Evolutionary conservation across 2,113 vertebrate genomes (phyloP).

Genomic region (Peromyscus leucopus): DNA sequence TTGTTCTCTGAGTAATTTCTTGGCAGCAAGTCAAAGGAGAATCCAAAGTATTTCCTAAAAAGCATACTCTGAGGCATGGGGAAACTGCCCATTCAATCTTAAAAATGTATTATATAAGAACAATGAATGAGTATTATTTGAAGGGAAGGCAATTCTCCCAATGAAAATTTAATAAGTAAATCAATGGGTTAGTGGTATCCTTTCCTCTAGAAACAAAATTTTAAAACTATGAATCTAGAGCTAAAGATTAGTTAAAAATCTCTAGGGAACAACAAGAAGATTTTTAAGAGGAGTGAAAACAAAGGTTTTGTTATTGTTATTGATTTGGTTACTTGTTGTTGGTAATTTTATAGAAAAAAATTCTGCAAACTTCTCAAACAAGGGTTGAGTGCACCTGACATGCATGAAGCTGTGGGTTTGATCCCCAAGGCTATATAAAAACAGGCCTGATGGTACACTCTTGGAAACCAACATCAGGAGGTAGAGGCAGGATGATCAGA

Average conservation of each 20-base stretch:
- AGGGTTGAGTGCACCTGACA: no score
- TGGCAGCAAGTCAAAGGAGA: neutral
- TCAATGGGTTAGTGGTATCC: neutral
- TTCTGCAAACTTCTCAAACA: conserved; percentile 26
- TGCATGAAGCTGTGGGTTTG: neutral
- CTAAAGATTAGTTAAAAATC: neutral
- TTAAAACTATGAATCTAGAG: neutral
- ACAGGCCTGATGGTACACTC: neutral
- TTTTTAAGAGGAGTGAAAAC: conserved; percentile 24
- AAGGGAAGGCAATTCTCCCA: neutral
- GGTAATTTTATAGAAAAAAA: neutral
- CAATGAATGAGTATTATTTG: neutral
- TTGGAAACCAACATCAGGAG: neutral
- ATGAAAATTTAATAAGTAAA: neutral
- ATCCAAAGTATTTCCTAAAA: neutral
- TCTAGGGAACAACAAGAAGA: conserved; percentile 16
- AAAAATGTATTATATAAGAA: neutral
- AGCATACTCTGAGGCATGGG: neutral
- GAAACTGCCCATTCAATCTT: neutral
- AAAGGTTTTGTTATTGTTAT: neutral
- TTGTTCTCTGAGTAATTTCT: neutral
- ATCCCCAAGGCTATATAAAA: no score
- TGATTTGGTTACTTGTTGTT: neutral
- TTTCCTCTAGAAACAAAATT: conserved; percentile 25
- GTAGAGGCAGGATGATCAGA: neutral